phyloP scores from a whole-genome alignment of 2,888 invertebrate species.

The Horisme vitalbata region DNA sequence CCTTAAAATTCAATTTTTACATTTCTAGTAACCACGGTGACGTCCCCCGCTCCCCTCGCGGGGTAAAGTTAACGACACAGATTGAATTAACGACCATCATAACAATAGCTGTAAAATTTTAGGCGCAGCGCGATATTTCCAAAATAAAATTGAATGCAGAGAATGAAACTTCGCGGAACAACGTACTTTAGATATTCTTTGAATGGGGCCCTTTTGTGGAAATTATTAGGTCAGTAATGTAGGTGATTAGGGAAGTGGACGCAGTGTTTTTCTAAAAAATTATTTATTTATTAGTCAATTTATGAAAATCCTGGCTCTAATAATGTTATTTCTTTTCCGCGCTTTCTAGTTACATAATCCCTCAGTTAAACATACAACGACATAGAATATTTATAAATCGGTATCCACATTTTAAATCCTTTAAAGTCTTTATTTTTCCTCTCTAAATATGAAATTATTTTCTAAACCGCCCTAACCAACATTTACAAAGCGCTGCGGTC shows the following conservation, averaged over 20 bases:
- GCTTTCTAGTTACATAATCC: too few species aligned
- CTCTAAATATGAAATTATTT: not conserved
- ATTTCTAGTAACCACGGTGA: constrained; percentile 9
- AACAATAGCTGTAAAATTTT: constrained; percentile 21
- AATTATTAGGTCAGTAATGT: not conserved
- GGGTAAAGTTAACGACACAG: constrained; percentile 24
- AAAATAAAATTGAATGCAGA: constrained; percentile 9
- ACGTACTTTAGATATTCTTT: constrained; percentile 2
- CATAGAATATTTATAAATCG: too few species aligned
- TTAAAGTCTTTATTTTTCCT: not conserved
- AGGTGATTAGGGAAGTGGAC: not conserved
- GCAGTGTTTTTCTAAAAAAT: not conserved
- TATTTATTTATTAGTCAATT: not conserved
- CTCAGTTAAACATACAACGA: too few species aligned
- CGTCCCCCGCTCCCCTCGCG: not conserved
- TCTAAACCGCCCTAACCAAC: not conserved
- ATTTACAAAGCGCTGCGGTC: constrained; percentile 9
- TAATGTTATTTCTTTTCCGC: too few species aligned
- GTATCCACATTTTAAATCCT: too few species aligned
- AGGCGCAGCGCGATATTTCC: constrained; percentile 12
- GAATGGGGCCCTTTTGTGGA: not conserved
- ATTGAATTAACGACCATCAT: constrained; percentile 27
- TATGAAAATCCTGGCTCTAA: not conserved
- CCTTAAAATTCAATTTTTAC: constrained; percentile 2
- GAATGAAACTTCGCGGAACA: constrained; percentile 1